phyloP scores from a whole-genome alignment of 2,888 invertebrate genomes.

The Abrostola triplasia region DNA sequence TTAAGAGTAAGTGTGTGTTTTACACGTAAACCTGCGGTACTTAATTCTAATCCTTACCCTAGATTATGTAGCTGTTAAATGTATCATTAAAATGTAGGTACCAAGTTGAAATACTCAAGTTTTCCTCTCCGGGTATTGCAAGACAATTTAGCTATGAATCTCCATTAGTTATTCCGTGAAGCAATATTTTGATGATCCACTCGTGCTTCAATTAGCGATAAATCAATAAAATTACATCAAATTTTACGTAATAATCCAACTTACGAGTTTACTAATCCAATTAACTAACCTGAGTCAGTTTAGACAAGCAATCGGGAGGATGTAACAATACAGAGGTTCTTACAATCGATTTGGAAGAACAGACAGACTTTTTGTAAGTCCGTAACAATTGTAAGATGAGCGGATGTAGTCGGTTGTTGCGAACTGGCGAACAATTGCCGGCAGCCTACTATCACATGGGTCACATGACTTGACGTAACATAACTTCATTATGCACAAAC shows the following conservation, averaged over 20 bases:
- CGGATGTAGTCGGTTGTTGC: slow-evolving; percentile 22
- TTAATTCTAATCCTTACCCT: too few species aligned
- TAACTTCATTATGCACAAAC: slow-evolving; percentile 14
- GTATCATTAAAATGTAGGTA: too few species aligned
- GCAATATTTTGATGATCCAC: slow-evolving; percentile 30
- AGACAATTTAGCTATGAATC: slow-evolving; percentile 16
- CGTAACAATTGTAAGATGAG: slow-evolving; percentile 1
- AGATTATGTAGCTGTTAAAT: too few species aligned
- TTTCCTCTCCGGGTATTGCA: slow-evolving; percentile 15
- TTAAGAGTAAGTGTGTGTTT: too few species aligned
- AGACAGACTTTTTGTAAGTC: slow-evolving; percentile 10
- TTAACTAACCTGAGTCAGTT: slow-evolving; percentile 1
- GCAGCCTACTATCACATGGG: not conserved
- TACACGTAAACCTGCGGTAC: too few species aligned
- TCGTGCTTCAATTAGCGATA: slow-evolving; percentile 31
- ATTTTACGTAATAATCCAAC: slow-evolving; percentile 19
- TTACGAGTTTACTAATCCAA: slow-evolving; percentile 18
- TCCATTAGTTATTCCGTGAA: slow-evolving; percentile 28
- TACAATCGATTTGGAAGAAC: slow-evolving; percentile 24
- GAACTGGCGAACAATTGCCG: slow-evolving; percentile 20
- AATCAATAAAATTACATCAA: slow-evolving; percentile 30
- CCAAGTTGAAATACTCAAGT: too few species aligned
- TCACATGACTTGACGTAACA: slow-evolving; percentile 46
- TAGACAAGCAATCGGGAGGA: slow-evolving; percentile 22
- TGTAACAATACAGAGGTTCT: slow-evolving; percentile 7